phyloP scores from a whole-genome alignment of 2,797 vertebrate genomes.

The Cossypha caffra region DNA sequence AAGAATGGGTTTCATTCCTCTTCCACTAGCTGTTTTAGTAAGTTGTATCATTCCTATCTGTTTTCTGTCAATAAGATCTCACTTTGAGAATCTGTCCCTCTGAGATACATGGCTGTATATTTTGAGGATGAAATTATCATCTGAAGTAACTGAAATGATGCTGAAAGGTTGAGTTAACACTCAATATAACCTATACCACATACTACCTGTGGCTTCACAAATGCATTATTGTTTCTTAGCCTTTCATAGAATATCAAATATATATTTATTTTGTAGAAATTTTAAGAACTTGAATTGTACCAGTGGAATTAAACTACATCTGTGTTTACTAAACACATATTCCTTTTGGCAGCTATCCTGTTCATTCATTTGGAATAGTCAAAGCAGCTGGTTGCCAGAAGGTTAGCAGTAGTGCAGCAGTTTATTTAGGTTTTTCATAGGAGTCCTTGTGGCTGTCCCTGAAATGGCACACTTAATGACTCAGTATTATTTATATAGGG shows the following conservation, averaged over 20 bases:
- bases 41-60: conserved; percentile 63
- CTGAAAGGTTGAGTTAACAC: neutral
- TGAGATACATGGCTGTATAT: neutral
- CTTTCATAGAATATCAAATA: neutral
- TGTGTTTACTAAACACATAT: conserved; percentile 19
- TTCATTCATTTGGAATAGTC: conserved; percentile 36
- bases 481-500: neutral
- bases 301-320: neutral
- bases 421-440: neutral
- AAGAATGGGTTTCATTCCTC: conserved; percentile 98
- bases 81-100: neutral
- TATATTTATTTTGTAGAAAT: neutral
- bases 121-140: neutral
- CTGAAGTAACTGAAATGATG: neutral
- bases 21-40: conserved; percentile 95
- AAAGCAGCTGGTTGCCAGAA: conserved; percentile 58
- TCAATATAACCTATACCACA: neutral
- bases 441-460: neutral
- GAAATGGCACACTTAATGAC: neutral
- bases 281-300: neutral
- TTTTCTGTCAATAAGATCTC: neutral
- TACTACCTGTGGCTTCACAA: neutral
- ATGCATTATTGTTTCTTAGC: neutral
- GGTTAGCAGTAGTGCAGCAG: neutral
- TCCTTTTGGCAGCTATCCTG: conserved; percentile 32